Evolutionary conservation across 2,113 vertebrate genomes (phyloP), one percentile per base, ranked within the genome.

Genomic region (Pelobates fuscus): DNA sequence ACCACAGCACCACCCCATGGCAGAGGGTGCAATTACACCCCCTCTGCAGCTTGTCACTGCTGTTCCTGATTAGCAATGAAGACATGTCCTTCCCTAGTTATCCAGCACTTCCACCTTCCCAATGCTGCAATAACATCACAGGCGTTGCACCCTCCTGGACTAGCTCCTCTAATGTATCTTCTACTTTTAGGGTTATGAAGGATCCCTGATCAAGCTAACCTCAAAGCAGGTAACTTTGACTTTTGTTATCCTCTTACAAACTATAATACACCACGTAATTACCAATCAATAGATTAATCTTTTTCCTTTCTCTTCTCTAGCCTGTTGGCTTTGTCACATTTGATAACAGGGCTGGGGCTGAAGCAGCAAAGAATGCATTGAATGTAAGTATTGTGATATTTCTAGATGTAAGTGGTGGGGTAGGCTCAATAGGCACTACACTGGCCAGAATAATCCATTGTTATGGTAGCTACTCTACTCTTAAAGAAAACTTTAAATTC

Each of bases 261-360:
- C 32, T 37, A 37, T 10, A 37, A 37, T n/a, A n/a, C n/a, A n/a
- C n/a, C n/a, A n/a, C n/a, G n/a, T n/a, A n/a, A n/a, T n/a, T n/a
- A n/a, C n/a, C n/a, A n/a, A n/a, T n/a, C n/a, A n/a, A n/a, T n/a
- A n/a, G n/a, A n/a, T n/a, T n/a, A n/a, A n/a, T 57, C 5, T 18
- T 52, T 67, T 26, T 43, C 25, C 18, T 10, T 2, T 4, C 52
- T 24, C 60, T 85, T 90, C 80, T 90, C 67, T 83, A 99, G 97
- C 97, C 96, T 78, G 96, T 99, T 80, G 97, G 97, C 76, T 99
- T 99, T 92, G 97, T 99, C 87, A 98, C 95, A 79, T 99, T 99
- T 82, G 97, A 99, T 89, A 94, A 92, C 85, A 92, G 96, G 10
- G 90, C 94, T 84, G 95, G 97, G 32, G 97, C 97, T 54, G 97